Evolutionary conservation across 2,113 vertebrate species (phyloP).

Genomic region (Aix galericulata): DNA sequence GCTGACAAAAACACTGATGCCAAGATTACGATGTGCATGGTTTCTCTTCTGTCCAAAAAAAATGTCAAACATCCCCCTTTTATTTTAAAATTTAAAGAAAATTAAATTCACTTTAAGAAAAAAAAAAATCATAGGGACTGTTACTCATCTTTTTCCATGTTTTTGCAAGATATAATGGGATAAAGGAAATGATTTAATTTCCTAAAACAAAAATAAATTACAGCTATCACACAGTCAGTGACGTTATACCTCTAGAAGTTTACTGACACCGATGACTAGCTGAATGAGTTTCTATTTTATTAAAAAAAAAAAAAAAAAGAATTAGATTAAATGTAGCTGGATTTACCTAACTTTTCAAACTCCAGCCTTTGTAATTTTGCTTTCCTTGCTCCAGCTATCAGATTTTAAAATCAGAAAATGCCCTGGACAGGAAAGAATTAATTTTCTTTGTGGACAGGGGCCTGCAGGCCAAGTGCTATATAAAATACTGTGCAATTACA

Average conservation of each 20-base stretch:
- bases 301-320: neutral
- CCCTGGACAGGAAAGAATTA: neutral
- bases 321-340: neutral
- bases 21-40: neutral
- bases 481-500: neutral
- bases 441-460: neutral
- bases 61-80: rapidly evolving
- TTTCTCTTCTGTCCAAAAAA: neutral
- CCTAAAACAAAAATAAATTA: neutral
- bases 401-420: neutral
- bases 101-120: neutral
- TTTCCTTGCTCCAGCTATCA: neutral
- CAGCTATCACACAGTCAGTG: neutral
- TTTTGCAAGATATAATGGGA: neutral
- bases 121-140: neutral
- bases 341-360: neutral
- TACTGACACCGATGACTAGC: neutral
- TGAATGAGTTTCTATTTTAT: neutral
- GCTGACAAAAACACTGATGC: neutral
- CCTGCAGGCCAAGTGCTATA: neutral
- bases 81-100: neutral
- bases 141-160: neutral
- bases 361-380: neutral
- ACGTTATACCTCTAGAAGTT: neutral
- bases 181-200: neutral